Percentiles rank a stretch among this genome's conserved stretches.
Evolutionary conservation across 2,113 vertebrate species (phyloP).

Genomic region (Hippolais icterina): DNA sequence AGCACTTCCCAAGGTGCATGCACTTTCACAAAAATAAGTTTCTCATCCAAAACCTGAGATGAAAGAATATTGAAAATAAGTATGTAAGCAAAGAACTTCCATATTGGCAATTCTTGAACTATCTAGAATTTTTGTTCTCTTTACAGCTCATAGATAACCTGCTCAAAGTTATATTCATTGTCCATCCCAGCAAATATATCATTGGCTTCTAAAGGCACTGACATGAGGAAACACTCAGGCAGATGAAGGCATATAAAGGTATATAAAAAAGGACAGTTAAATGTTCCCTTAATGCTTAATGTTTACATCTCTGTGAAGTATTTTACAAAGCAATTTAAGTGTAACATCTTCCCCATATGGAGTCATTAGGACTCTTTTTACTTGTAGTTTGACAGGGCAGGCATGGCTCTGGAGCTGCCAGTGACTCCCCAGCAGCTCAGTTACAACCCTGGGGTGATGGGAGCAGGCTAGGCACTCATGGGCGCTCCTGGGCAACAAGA

Average conservation of each 20-base stretch:
- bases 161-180: background rate
- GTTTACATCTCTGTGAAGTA: background rate
- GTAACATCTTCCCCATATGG: accelerated
- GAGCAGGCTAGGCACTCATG: background rate
- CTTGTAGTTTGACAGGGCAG: background rate
- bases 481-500: background rate
- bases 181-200: background rate
- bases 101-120: background rate
- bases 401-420: background rate
- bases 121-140: background rate
- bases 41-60: constrained; percentile 81
- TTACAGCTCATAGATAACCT: background rate
- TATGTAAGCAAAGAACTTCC: background rate
- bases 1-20: constrained; percentile 91
- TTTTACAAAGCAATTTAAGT: background rate
- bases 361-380: background rate
- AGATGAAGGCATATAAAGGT: background rate
- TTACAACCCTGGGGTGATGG: background rate
- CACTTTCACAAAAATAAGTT: constrained; percentile 85
- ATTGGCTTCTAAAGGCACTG: background rate
- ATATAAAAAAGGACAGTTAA: background rate
- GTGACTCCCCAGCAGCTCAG: background rate
- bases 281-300: background rate
- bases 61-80: background rate
- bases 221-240: background rate